phyloP scores from a whole-genome alignment of 1,140 invertebrate genomes.

The Drosophila insularis region DNA sequence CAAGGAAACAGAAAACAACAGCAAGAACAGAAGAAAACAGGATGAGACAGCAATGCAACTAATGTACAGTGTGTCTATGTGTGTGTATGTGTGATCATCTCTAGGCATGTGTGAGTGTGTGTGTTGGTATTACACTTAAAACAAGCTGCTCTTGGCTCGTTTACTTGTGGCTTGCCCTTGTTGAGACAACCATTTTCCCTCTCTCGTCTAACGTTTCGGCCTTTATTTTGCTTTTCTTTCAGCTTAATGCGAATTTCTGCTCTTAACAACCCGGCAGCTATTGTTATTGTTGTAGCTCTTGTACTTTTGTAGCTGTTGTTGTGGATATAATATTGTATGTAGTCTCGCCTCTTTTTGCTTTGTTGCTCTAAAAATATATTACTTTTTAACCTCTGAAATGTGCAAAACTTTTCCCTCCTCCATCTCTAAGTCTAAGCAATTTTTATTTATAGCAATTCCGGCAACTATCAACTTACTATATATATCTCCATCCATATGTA shows the following conservation, averaged over 20 bases:
- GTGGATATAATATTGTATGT: slow-evolving; percentile 71
- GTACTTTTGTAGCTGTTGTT: slow-evolving; percentile 17
- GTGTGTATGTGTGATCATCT: slow-evolving; percentile 6
- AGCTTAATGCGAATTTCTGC: slow-evolving; percentile 77
- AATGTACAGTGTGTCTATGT: slow-evolving; percentile 40
- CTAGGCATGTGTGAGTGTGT: slow-evolving; percentile 3
- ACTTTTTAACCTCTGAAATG: slow-evolving; percentile 63
- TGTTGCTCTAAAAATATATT: slow-evolving; percentile 72
- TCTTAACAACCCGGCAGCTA: slow-evolving; percentile 66
- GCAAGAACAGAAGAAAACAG: slow-evolving; percentile 46
- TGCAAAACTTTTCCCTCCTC: not conserved
- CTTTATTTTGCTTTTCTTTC: slow-evolving; percentile 66
- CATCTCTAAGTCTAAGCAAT: slow-evolving; percentile 40
- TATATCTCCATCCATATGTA: slow-evolving; percentile 2
- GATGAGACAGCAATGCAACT: slow-evolving; percentile 49
- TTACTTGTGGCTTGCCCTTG: slow-evolving; percentile 74
- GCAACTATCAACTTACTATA: slow-evolving; percentile 62
- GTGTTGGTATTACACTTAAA: slow-evolving; percentile 55
- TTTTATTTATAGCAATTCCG: slow-evolving; percentile 75
- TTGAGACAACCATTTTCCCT: slow-evolving; percentile 37
- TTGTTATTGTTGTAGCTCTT: slow-evolving; percentile 44
- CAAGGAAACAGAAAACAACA: slow-evolving; percentile 30
- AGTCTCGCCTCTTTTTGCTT: slow-evolving; percentile 62
- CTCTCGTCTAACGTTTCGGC: not conserved
- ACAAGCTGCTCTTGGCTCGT: slow-evolving; percentile 70